These are phyloP conservation scores for Falcaria lacertinaria DNA, from an alignment of 2,888 invertebrate species.

Conservation along the genomic window DNA sequence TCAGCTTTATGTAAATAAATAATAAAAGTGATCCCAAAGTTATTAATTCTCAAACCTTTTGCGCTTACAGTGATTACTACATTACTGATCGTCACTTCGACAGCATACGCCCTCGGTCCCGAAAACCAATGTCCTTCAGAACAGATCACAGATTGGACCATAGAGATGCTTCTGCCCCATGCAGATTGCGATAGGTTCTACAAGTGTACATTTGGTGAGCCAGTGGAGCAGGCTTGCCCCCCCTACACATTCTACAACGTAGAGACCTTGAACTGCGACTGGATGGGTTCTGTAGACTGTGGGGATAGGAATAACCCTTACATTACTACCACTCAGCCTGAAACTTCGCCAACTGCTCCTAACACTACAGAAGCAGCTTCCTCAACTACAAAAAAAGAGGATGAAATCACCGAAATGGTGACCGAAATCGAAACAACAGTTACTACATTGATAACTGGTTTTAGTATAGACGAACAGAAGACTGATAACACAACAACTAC, in stretches of 20 bases:
- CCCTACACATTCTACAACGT: constrained; percentile 78
- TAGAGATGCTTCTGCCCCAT: constrained; percentile 75
- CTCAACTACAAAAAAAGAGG: background rate
- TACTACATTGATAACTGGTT: background rate
- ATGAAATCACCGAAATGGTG: background rate
- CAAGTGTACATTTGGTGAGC: constrained; percentile 82
- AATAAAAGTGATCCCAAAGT: too few relatives aligned
- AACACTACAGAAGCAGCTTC: background rate
- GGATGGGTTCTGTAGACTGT: constrained; percentile 81
- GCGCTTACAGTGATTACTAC: constrained; percentile 30
- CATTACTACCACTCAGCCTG: constrained; percentile 10
- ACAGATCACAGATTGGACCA: constrained; percentile 45
- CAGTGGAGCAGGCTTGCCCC: constrained; percentile 79
- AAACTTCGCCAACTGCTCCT: background rate
- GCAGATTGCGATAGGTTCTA: constrained; percentile 82
- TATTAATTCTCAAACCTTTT: background rate
- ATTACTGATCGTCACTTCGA: constrained; percentile 26
- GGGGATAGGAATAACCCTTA: constrained; percentile 46
- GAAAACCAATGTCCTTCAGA: constrained; percentile 47
- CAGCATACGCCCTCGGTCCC: constrained; percentile 26
- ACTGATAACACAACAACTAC: background rate
- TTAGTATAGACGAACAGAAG: background rate
- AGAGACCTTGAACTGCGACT: constrained; percentile 79
- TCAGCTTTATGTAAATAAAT: too few relatives aligned
- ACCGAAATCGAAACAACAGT: background rate